Base-by-base conservation (phyloP, 2,113 vertebrate species). In the Delphinus delphis region DNA sequence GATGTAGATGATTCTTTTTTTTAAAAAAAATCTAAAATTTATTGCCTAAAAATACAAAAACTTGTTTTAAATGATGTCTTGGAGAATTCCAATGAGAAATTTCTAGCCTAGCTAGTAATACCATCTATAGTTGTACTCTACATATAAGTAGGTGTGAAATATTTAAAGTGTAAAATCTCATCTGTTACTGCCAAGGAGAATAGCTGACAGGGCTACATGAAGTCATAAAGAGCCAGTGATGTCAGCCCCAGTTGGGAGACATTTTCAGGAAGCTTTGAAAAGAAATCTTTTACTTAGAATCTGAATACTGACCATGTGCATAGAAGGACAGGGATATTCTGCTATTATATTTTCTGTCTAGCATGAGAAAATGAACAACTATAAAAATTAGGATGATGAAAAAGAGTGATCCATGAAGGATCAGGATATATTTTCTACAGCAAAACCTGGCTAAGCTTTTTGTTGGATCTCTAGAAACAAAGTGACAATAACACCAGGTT, bases 31-130 rank as follows among this genome's bases (percentile, higher is more conserved):
- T 25, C 53, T 93, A 60, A 33, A 55, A 80, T 41, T 33, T 79
- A 41, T 65, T 84, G 33, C 36, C 86, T 26, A 17, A 53, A 95
- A 71, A 6, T n/a, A 50, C 6, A 63, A 74, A 90, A 92, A 81
- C 23, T 53, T 76, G 17, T 88, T 84, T 90, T 44, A 88, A 80
- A 73, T 84, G 0, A 63, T 70, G 20, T 73, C n/a, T 90, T 95
- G 79, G 50, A 84, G n/a, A 70, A 93, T 87, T 82, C 17, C 33
- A 81, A 13, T 26, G 31, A 71, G 58, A 84, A 63, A 62, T 81
- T 68, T 95, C 17, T 88, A 93, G 70, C 25, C n/a, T 63, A 80
- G n/a, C 36, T 95, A 84, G 50, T 65, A 89, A 71, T 41, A 90
- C 11, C n/a, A 0, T 74, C 47, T 89, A 67, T 23, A 84, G 25